Evolutionary conservation across 2,888 invertebrate species (phyloP), one percentile per base, ranked within the genome.

Genomic region (Pyrocoelia pectoralis): DNA sequence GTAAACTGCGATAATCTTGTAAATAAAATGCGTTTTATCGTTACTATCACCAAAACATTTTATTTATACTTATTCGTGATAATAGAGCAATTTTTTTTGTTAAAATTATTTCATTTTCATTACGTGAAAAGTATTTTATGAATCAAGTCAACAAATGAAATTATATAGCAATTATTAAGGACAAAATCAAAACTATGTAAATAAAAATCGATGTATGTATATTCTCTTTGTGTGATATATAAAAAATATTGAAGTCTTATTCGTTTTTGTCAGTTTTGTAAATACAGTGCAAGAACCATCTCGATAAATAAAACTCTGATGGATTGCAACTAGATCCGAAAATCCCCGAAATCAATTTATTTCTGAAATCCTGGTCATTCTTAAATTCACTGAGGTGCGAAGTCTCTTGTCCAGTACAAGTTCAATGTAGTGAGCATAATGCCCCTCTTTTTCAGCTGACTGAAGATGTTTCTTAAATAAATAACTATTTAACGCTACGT

Each of bases 171-270:
- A 46, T 46, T 17, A 46, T 46, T 46, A 17, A 43, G 12, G 13
- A 74, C 76, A 75, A 77, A 71, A 72, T 75, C 73, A 71, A 76
- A 74, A 70, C 66, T 66, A 68, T 81, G 80, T 81, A 81, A 76
- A 80, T 79, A 80, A 77, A 78, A 79, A 73, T 81, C 78, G 81
- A 81, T 82, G 82, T 82, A 81, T 80, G 80, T 81, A 80, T 80
- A 80, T 80, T 79, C 79, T 79, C 80, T 81, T 81, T 79, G 82
- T 82, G 82, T 81, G 81, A 81, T 81, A 81, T 78, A 81, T 80
- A 79, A 80, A 80, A 6, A 78, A 80, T 81, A 80, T 52, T 52
- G 29, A 17, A 52, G 33, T 29, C 52, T 63, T 41, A 65, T 65
- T 41, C 63, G 68, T 70, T 72, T 63, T 67, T 72, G 66, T 53